Conservation (phyloP, 1,140 invertebrate genomes). For the Atta cephalotes region DNA sequence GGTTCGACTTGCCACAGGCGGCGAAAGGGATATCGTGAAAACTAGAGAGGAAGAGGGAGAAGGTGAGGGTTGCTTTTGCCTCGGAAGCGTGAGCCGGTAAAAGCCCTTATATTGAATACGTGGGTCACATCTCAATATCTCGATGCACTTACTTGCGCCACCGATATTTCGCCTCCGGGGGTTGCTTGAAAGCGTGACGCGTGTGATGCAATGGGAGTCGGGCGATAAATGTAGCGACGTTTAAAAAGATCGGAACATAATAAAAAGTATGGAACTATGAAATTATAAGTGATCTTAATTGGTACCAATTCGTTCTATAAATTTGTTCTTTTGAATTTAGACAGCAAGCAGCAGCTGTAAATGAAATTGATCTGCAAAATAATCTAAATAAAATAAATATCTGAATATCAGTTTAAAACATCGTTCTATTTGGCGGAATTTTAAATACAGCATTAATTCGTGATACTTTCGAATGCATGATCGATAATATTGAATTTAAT, state of each 20-base stretch:
- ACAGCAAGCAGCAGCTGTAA: not conserved
- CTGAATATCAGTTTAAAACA: not conserved
- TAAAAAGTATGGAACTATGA: too few species aligned
- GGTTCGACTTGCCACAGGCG: conserved; percentile 20
- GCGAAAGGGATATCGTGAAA: conserved; percentile 35
- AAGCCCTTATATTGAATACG: conserved; percentile 81
- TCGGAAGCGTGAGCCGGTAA: conserved; percentile 65
- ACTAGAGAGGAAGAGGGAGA: not conserved
- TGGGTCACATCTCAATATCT: conserved; percentile 79
- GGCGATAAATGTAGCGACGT: conserved; percentile 4
- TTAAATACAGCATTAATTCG: conserved; percentile 14
- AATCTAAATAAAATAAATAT: too few species aligned
- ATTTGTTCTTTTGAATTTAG: not conserved
- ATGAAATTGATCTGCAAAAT: not conserved
- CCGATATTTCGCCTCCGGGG: conserved; percentile 62
- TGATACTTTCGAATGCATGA: not conserved
- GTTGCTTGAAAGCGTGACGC: conserved; percentile 25
- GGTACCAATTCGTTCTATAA: not conserved
- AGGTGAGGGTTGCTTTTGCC: conserved; percentile 26
- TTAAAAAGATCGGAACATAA: not conserved
- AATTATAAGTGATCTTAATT: not conserved
- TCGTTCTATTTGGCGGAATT: not conserved
- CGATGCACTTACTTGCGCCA: conserved; percentile 73
- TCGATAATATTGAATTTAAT: not conserved
- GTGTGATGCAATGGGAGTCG: not conserved